These are phyloP conservation scores for Gouania willdenowi DNA, from an alignment of 2,797 vertebrate genomes.

Conservation along the genomic window DNA sequence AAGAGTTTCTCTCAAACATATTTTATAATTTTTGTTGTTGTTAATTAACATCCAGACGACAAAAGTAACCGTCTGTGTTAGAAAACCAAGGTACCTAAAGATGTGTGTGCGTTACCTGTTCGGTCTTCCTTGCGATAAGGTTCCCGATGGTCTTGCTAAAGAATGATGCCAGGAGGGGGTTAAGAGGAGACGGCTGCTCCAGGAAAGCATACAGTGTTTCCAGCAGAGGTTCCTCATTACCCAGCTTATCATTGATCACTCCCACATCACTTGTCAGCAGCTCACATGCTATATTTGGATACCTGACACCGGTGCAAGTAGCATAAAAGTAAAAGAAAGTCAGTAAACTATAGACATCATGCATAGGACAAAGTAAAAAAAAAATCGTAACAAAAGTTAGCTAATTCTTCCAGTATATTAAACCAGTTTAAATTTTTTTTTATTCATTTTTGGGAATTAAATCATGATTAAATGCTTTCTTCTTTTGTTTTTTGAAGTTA, in stretches of 20 bases:
- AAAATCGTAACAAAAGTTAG: too few relatives aligned
- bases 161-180: constrained; percentile 95
- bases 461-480: neutral
- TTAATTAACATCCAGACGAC: too few relatives aligned
- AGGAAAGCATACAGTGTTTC: constrained; percentile 88
- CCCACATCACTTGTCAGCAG: constrained; percentile 93
- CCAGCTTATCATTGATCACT: constrained; percentile 93
- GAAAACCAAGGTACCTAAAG: too few relatives aligned
- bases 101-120: constrained; percentile 83
- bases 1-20: too few relatives aligned
- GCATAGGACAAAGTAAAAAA: neutral
- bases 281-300: constrained; percentile 94
- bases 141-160: constrained; percentile 98
- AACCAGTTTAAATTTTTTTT: too few relatives aligned
- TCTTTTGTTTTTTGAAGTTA: neutral
- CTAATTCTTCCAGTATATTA: too few relatives aligned
- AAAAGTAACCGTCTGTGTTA: too few relatives aligned
- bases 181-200: constrained; percentile 89
- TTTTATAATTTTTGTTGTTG: too few relatives aligned
- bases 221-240: constrained; percentile 86
- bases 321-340: constrained; percentile 1
- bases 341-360: neutral
- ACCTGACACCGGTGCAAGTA: constrained; percentile 67
- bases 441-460: too few relatives aligned
- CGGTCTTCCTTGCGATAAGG: constrained; percentile 93